These are phyloP conservation scores for Acanthopleura granulata DNA, from an alignment of 2,888 invertebrate genomes.

Conservation along the genomic window DNA sequence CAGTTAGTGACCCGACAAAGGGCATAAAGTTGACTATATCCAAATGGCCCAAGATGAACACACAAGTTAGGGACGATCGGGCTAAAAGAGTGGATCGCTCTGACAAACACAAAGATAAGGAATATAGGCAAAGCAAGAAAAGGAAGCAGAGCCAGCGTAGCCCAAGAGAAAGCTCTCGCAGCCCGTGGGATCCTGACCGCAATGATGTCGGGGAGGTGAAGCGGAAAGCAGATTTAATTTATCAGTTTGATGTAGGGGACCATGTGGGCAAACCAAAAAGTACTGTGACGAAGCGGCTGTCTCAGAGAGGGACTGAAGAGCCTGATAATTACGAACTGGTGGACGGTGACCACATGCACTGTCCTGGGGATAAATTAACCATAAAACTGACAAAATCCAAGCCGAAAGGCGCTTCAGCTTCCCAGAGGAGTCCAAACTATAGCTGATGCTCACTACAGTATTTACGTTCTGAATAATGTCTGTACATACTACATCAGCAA, in stretches of 20 bases:
- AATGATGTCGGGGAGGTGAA: background rate
- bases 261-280: background rate
- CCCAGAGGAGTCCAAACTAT: conserved; percentile 2
- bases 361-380: background rate
- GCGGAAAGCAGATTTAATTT: conserved; percentile 13
- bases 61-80: background rate
- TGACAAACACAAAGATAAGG: conserved; percentile 22
- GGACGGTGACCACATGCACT: too few species aligned
- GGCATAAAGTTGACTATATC: conserved; percentile 69
- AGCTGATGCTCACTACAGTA: background rate
- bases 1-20: conserved; percentile 59
- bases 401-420: background rate
- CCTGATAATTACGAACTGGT: background rate
- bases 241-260: conserved; percentile 15
- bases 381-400: conserved; percentile 10
- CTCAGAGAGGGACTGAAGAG: background rate
- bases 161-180: conserved; percentile 10
- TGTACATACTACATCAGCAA: too few species aligned
- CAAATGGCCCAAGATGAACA: conserved; percentile 32
- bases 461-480: too few species aligned
- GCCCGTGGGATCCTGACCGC: background rate
- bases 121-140: conserved; percentile 17
- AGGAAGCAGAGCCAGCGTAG: conserved; percentile 23
- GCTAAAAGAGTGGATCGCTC: conserved; percentile 14
- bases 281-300: background rate